These are phyloP conservation scores for Oscheius sp. DNA, from an alignment of 2,888 invertebrate genomes.

Conservation along the genomic window DNA sequence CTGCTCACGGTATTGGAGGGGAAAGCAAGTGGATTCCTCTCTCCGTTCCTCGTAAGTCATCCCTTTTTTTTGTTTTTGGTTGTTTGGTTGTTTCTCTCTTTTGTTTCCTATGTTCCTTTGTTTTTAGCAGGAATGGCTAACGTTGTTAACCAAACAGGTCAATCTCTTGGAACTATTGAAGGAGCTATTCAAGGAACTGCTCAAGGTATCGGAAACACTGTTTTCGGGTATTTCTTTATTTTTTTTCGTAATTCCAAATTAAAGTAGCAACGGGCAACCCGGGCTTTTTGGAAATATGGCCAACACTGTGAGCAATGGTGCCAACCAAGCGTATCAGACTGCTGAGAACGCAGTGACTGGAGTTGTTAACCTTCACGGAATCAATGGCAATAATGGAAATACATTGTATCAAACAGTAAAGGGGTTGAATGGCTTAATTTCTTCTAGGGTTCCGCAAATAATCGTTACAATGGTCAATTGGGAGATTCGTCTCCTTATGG, in stretches of 20 bases:
- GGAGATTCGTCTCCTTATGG: not conserved
- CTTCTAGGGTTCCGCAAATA: not conserved
- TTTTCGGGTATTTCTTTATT: constrained; percentile 15
- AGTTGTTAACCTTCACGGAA: constrained; percentile 47
- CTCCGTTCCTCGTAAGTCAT: constrained; percentile 20
- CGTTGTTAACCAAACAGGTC: constrained; percentile 2
- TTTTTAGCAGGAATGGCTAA: not conserved
- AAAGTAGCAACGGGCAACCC: constrained; percentile 3
- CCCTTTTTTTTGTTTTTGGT: too few relatives aligned
- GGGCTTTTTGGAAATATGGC: constrained; percentile 12
- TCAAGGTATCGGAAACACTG: constrained; percentile 12
- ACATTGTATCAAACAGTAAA: constrained; percentile 41
- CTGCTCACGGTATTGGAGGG: constrained; percentile 15
- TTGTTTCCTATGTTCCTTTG: too few relatives aligned
- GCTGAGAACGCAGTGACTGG: constrained; percentile 34
- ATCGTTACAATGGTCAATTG: not conserved
- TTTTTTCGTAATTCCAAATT: not conserved
- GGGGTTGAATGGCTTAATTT: not conserved
- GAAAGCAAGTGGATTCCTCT: constrained; percentile 36
- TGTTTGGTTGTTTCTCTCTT: not conserved
- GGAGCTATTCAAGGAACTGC: constrained; percentile 5
- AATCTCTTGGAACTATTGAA: not conserved
- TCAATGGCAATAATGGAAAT: constrained; percentile 42
- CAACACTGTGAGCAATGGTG: not conserved
- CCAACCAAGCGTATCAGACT: not conserved